Evolutionary conservation across 2,888 invertebrate species (phyloP), one percentile per base, ranked within the genome.

Genomic region (Sinodicranocentrus sp.): DNA sequence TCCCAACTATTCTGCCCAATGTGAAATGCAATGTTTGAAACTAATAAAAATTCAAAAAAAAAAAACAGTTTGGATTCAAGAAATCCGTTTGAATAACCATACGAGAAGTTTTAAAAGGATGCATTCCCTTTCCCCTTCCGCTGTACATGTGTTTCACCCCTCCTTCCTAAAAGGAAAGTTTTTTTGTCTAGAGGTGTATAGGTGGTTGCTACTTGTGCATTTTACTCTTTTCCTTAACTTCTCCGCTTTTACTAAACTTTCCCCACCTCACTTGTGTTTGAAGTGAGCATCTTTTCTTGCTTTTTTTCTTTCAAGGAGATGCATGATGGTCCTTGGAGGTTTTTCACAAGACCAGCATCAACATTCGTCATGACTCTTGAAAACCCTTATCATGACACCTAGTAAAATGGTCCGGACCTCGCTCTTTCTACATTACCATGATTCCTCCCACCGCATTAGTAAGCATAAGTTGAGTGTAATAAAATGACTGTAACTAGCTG

Each of bases 401-500:
- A 75, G 17, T 57, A 75, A 82, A 82, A 68, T 76, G 82, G 70
- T 82, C 82, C 70, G 61, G 61, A 73, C 70, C 73, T n/a, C 72
- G 61, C 48, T 57, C 23, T 57, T 52, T 3, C 75, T 68, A 52
- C 75, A 75, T 76, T 76, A 82, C 82, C 75, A 70, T 70, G 70
- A 82, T 61, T 73, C 59, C 54, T 71, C 63, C 63, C 25, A 70
- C 82, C 75, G 70, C 82, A 82, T 82, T 82, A 82, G 82, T 82
- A 82, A 75, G 82, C 82, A 82, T 82, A 82, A 82, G 82, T 82
- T 82, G 82, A 82, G 75, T 70, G 82, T 76, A 82, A 82, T 82
- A 82, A 82, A 82, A 82, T 82, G 82, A 82, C 82, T 68, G 75
- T 82, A 82, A 82, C 82, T 82, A 82, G 82, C 82, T 82, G 82